Evolutionary conservation across 2,113 vertebrate genomes (phyloP), one percentile per base, ranked within the genome.

Genomic region (Pongo abelii): DNA sequence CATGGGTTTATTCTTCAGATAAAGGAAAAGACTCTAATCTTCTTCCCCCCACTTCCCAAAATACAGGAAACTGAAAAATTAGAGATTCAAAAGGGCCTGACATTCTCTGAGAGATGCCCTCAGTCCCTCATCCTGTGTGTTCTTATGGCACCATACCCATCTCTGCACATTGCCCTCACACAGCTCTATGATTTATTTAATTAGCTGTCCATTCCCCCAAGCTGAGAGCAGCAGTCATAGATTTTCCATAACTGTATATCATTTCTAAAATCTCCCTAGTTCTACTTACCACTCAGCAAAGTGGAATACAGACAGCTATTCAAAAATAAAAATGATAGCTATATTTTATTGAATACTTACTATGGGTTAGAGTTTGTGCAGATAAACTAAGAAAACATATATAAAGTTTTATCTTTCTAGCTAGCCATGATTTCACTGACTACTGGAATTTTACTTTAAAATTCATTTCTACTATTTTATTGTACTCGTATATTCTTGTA

Each of bases 381-480:
- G 38, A 72, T 64, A 32, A 64, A 64, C 61, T 64, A 64, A 64
- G 27, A 64, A 64, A 64, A 64, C 61, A 64, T 23, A 59, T 9
- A 8, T 64, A 32, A 64, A 30, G 5, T 69, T 4, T 81, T 83
- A 86, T 81, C 40, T 57, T 87, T 84, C 84, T 57, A 89, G 23
- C 55, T 84, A 59, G 35, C 16, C 40, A 46, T 43, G 6, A 85
- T 67, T 90, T 88, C 50, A 59, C 20, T 93, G 55, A 48, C 52
- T 38, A 9, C 2, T 84, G 17, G 30, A 38, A 80, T 59, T 80
- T 91, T 52, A 27, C 13, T 83, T 96, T 94, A 52, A 95, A 92
- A 46, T 87, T n/a, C 14, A 87, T 79, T 91, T 91, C 72, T 50
- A 55, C 9, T 84, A 4, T 69, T 78, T 89, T 38, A 70, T 8